These are phyloP conservation scores for Prionailurus viverrinus DNA, from an alignment of 2,113 vertebrate genomes.

Conservation along the genomic window DNA sequence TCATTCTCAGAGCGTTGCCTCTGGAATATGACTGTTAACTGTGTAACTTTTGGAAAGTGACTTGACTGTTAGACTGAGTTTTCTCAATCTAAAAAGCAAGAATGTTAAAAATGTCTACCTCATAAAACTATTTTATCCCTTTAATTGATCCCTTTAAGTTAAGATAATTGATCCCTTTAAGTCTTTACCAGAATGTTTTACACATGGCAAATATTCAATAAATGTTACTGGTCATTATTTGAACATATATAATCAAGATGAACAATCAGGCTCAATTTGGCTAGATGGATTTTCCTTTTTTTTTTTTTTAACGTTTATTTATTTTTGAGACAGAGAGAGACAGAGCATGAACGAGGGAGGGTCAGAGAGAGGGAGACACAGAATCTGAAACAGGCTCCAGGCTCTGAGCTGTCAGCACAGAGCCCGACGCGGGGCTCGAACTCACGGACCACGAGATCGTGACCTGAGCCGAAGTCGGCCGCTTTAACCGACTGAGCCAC, in stretches of 20 bases:
- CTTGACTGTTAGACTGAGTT: not conserved
- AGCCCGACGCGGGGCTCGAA: no score
- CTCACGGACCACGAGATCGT: no score
- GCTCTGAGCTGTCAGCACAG: no score
- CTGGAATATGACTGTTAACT: not conserved
- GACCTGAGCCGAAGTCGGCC: no score
- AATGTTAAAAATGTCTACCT: not conserved
- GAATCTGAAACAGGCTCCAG: no score
- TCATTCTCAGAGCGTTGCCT: not conserved
- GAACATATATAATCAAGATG: not conserved
- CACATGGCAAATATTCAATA: not conserved
- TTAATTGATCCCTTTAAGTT: not conserved
- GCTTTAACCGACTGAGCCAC: no score
- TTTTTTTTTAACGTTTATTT: no score
- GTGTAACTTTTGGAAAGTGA: not conserved
- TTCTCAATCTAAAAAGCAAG: not conserved
- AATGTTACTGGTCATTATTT: not conserved
- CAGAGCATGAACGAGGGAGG: no score
- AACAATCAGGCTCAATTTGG: not conserved
- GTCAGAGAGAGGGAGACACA: no score
- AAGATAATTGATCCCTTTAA: not conserved
- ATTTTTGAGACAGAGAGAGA: no score
- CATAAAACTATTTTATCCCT: not conserved
- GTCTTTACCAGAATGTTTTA: not conserved
- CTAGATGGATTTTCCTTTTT: not conserved